A percentile compares a stretch with the other conserved stretches of the same genome.
These are phyloP conservation scores for Cynocephalus volans DNA, from an alignment of 2,113 vertebrate genomes.

Conservation along the genomic window DNA sequence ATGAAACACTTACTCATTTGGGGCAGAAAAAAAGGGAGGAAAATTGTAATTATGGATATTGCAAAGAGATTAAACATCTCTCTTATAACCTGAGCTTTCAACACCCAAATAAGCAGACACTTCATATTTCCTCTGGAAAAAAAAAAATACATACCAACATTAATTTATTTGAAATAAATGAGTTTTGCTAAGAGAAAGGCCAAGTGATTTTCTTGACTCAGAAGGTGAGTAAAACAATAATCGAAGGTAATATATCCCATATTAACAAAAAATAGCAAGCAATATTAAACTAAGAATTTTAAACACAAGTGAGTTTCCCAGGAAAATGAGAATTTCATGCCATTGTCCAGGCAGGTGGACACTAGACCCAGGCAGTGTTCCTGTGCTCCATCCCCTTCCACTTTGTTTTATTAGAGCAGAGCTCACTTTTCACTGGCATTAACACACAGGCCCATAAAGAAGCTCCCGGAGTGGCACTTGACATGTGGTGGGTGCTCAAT, in stretches of 20 bases:
- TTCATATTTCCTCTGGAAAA: conserved; percentile 52
- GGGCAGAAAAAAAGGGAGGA: not conserved
- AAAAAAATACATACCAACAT: not conserved
- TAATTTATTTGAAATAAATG: conserved; percentile 51
- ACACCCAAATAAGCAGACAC: conserved; percentile 56
- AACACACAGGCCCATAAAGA: not conserved
- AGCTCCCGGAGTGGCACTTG: not conserved
- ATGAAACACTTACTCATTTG: not conserved
- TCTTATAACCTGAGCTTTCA: conserved; percentile 44
- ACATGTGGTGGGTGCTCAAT: too few relatives aligned
- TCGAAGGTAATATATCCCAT: not conserved
- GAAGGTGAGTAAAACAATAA: not conserved
- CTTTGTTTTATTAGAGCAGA: not conserved
- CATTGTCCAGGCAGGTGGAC: not conserved
- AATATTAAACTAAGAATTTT: too few relatives aligned
- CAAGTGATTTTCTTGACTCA: not conserved
- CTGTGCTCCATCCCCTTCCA: not conserved
- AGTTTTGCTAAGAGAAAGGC: conserved; percentile 35
- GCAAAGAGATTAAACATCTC: conserved; percentile 59
- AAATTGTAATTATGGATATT: conserved; percentile 41
- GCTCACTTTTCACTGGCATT: not conserved
- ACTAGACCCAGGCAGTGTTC: not conserved
- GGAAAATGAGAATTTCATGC: not conserved
- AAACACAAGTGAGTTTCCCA: not conserved
- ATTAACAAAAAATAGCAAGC: too few relatives aligned